Conservation (phyloP, 2,113 vertebrate species). For the Vidua macroura region DNA sequence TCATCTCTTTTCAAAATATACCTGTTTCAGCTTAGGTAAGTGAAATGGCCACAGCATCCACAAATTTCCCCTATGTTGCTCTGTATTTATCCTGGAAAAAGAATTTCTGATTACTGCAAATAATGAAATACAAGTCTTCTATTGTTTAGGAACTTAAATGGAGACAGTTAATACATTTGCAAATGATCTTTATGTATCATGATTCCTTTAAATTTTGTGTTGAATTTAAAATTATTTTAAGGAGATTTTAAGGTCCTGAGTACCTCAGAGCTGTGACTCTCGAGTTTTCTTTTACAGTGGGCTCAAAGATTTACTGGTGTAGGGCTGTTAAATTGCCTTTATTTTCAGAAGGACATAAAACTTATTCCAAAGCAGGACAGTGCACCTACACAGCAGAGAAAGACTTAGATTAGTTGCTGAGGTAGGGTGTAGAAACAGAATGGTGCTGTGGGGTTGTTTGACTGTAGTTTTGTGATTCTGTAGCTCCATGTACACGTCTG, state of each 20-base stretch:
- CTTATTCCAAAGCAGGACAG: neutral
- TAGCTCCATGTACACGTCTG: neutral
- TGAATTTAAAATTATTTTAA: neutral
- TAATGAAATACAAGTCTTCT: neutral
- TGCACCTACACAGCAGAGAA: neutral
- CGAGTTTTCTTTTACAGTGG: neutral
- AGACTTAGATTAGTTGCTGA: neutral
- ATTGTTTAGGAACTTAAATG: neutral
- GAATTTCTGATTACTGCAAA: neutral
- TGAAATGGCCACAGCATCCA: neutral
- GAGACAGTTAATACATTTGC: neutral
- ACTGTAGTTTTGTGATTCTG: neutral
- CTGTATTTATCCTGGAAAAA: neutral
- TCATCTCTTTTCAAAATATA: neutral
- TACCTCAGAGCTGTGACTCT: neutral
- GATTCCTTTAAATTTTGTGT: neutral
- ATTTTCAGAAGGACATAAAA: neutral
- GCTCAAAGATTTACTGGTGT: neutral
- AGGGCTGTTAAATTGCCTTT: neutral
- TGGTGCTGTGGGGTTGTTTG: neutral
- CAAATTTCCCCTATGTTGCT: neutral
- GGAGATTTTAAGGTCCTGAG: neutral
- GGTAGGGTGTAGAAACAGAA: neutral
- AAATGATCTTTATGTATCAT: neutral
- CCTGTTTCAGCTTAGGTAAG: neutral